These are phyloP conservation scores for Enteromius mattozi DNA, from an alignment of 2,797 vertebrate genomes.

Conservation along the genomic window DNA sequence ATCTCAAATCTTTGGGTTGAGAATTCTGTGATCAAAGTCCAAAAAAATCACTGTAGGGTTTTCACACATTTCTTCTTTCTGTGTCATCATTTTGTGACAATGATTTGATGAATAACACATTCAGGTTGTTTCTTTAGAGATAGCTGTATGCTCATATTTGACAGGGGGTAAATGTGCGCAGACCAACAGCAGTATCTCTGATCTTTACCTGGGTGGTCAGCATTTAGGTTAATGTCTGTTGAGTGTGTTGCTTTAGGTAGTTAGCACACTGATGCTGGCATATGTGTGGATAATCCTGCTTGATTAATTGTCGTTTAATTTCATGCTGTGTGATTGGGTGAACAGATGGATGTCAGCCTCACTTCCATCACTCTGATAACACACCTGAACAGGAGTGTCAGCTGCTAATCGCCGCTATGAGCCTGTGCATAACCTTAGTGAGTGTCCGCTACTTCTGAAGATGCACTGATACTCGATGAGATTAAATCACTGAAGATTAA, in stretches of 20 bases:
- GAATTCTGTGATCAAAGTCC: not conserved
- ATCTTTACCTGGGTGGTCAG: not conserved
- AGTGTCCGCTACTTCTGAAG: not conserved
- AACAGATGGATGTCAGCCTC: constrained; percentile 57
- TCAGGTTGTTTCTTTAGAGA: not conserved
- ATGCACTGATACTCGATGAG: not conserved
- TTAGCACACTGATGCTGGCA: not conserved
- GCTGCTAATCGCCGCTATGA: not conserved
- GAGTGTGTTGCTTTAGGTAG: not conserved
- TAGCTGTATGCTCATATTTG: not conserved
- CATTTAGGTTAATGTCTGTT: not conserved
- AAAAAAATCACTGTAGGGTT: not conserved
- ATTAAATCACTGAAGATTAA: constrained; percentile 4
- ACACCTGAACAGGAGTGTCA: constrained; percentile 21
- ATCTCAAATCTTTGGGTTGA: not conserved
- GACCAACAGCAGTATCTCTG: not conserved
- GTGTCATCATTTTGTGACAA: not conserved
- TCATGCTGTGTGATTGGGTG: constrained; percentile 34
- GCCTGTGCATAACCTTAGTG: not conserved
- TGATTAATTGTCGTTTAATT: constrained; percentile 23
- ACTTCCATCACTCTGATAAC: constrained; percentile 36
- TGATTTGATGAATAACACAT: not conserved
- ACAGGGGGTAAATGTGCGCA: not conserved
- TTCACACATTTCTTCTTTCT: not conserved
- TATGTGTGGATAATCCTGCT: constrained; percentile 26